A percentile compares a stretch with the other conserved stretches of the same genome.
These are phyloP conservation scores for Oreochromis aureus DNA, from an alignment of 2,113 vertebrate species.

Conservation along the genomic window DNA sequence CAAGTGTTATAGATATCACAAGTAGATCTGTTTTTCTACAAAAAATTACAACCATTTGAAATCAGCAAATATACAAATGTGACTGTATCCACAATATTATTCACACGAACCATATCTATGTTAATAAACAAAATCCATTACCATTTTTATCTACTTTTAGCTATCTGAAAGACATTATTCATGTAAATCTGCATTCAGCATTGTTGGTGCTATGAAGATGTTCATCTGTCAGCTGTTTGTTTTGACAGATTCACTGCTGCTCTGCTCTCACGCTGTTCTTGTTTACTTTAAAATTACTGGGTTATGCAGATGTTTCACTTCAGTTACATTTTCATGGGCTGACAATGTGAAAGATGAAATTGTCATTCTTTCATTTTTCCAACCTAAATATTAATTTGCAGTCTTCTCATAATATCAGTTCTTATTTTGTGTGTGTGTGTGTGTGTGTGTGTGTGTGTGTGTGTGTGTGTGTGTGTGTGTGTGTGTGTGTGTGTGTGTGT, in stretches of 20 bases:
- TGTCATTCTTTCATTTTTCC: neutral
- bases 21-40: neutral
- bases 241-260: conserved; percentile 30
- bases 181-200: neutral
- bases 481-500: neutral
- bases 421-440: neutral
- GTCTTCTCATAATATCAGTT: neutral
- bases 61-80: neutral
- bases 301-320: conserved; percentile 35
- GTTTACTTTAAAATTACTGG: conserved; percentile 37
- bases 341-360: conserved; percentile 19
- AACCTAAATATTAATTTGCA: neutral
- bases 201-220: neutral
- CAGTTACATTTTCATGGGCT: conserved; percentile 3
- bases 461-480: too few species aligned
- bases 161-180: neutral
- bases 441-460: too few species aligned
- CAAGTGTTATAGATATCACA: neutral
- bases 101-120: neutral
- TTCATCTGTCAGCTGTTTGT: conserved; percentile 39
- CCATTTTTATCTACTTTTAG: neutral
- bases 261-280: conserved; percentile 25
- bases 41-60: neutral
- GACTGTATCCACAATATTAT: neutral
- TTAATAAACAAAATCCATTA: neutral